Percentiles rank a stretch among this genome's conserved stretches.
Conservation (phyloP, 2,797 vertebrate genomes). For the Fringilla coelebs region DNA sequence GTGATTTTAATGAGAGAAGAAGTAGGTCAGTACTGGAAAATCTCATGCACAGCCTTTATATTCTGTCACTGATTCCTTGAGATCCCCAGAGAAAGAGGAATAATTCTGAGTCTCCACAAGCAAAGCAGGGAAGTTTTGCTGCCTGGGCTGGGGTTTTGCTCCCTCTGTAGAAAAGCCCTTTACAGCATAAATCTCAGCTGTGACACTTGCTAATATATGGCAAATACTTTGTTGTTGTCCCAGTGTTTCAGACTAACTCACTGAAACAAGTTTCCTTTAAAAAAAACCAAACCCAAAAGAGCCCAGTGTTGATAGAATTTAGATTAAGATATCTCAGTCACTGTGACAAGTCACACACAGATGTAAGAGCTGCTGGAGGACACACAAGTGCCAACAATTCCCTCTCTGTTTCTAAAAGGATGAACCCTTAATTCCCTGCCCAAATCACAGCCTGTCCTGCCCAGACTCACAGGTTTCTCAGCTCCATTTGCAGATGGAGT, state of each 20-base stretch:
- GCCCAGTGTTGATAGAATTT: background rate
- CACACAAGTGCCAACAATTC: background rate
- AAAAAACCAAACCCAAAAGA: background rate
- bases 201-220: background rate
- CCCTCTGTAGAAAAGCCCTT: background rate
- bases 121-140: background rate
- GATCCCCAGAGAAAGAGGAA: constrained; percentile 25
- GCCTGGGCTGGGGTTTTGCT: background rate
- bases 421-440: background rate
- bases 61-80: constrained; percentile 30
- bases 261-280: background rate
- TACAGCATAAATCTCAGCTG: background rate
- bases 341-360: background rate
- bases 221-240: background rate
- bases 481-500: background rate
- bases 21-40: constrained; percentile 66
- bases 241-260: background rate
- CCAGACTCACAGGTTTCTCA: background rate
- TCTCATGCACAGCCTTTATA: constrained; percentile 53
- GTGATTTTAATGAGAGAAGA: constrained; percentile 63
- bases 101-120: background rate
- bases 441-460: background rate
- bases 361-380: background rate
- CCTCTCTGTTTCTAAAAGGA: background rate
- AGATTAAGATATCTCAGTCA: background rate